Conservation (phyloP, 2,888 invertebrate species). For the Drosophila meridionalis region DNA sequence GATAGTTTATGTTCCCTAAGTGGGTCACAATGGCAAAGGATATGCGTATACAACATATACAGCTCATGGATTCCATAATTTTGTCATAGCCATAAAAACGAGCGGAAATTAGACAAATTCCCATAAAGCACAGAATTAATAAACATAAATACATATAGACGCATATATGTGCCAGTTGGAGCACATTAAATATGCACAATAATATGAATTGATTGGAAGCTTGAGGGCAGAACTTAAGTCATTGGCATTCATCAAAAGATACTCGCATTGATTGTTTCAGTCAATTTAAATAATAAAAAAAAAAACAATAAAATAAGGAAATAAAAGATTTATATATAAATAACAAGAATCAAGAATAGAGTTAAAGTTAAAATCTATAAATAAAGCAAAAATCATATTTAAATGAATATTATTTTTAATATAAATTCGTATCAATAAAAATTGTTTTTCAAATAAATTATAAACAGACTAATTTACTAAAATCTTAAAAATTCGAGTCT, state of each 20-base stretch:
- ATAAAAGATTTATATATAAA: too few species aligned
- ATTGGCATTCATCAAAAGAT: background rate
- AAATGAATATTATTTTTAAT: background rate
- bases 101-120: constrained; percentile 43
- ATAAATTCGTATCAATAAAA: background rate
- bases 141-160: constrained; percentile 1
- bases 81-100: constrained; percentile 10
- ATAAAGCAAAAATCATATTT: too few species aligned
- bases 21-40: constrained; percentile 67
- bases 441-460: too few species aligned
- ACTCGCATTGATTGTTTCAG: constrained; percentile 1
- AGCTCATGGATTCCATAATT: constrained; percentile 8
- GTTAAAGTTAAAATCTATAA: too few species aligned
- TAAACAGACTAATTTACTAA: background rate
- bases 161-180: constrained; percentile 28
- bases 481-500: background rate
- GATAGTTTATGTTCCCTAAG: constrained; percentile 69
- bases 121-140: constrained; percentile 28
- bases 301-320: too few species aligned
- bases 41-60: constrained; percentile 4
- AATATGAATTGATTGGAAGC: constrained; percentile 22
- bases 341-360: too few species aligned
- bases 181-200: constrained; percentile 36
- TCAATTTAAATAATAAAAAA: background rate
- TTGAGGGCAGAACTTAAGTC: background rate